Evolutionary conservation across 2,797 vertebrate genomes (phyloP), one percentile per base, ranked within the genome.

Genomic region (Eurystomus glaucurus): DNA sequence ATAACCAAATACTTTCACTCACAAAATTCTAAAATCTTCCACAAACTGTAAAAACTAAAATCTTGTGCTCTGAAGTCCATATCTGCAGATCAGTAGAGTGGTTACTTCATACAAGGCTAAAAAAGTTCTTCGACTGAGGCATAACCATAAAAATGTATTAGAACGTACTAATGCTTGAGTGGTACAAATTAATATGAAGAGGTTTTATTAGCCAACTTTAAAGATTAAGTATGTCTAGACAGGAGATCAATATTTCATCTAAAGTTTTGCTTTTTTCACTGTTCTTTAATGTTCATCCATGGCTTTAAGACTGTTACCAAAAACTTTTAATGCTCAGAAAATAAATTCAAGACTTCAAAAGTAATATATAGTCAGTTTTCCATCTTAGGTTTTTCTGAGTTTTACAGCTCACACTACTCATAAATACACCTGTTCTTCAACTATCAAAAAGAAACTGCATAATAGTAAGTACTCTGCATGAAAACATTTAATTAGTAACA

Each of bases 161-260:
- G 21, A 89, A 93, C 74, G 77, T 79, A 72, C 51, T 90, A 92
- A 85, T 26, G 9, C 33, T 95, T 75, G 76, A 76, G 7, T 23
- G 86, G 65, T 65, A 76, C 46, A 93, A 91, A 92, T 90, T 87
- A 95, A 76, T 77, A 96, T 31, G n/a, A 86, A 85, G 41, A 71
- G 23, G 33, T 77, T 94, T 94, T 90, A 76, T 64, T 79, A 88
- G 51, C 28, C 48, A 91, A 70, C 33, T 94, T 95, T 82, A 75
- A 86, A 78, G 93, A 94, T 91, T 91, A 91, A 95, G 52, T 72
- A 74, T 37, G 92, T 95, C 87, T 93, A 97, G 93, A 91, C 78
- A 90, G 68, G 41, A 91, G 82, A 94, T 82, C 90, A 94, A 61
- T 89, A 93, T 70, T 95, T 92, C 77, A 90, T 68, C 76, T 68